Base-by-base conservation (phyloP, 2,113 vertebrate genomes). In the Perccottus glenii region DNA sequence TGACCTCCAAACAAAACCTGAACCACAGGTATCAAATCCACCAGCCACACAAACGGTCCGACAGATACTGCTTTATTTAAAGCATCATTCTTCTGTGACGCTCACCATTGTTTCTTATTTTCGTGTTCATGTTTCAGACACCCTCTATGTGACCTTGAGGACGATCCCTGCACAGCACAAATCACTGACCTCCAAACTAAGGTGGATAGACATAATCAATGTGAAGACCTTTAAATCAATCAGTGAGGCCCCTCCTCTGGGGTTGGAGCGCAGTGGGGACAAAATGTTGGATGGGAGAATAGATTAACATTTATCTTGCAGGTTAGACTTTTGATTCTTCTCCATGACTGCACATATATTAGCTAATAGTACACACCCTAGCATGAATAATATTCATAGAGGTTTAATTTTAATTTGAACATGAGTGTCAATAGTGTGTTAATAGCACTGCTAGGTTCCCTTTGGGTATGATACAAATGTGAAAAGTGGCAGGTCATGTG, bases 131-230 rank as follows among this genome's bases (percentile, higher is more conserved):
- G 11, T 15, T 64, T 74, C 44, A 90, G 86, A 67, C 40, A 43
- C 5, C 32, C 58, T 33, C 64, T 81, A 15, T 51, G 62, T 50
- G 68, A 75, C 44, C 69, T 71, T 60, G 45, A 79, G 55, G 73
- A 77, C 33, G 76, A 85, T 48, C 68, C 27, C 50, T 50, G 52
- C 52, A 35, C 62, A 11, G 60, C 76, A 47, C 70, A 81, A 43
- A 77, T 88, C 77, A 57, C 53, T 6, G 50, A 83, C 52, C 73
- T 83, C 32, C 76, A 87, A 71, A 81, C 59, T 11, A 87, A 88
- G 86, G 88, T 90, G 59, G 89, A 69, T 47, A 44, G 35, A 70
- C 12, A 42, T 11, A 16, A 79, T 66, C 67, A 38, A 70, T 74
- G 52, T 10, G 5, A 58, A 44, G 75, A 72, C 45, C 64, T 57